phyloP scores from a whole-genome alignment of 2,888 invertebrate genomes.

The Tortricodes alternella region DNA sequence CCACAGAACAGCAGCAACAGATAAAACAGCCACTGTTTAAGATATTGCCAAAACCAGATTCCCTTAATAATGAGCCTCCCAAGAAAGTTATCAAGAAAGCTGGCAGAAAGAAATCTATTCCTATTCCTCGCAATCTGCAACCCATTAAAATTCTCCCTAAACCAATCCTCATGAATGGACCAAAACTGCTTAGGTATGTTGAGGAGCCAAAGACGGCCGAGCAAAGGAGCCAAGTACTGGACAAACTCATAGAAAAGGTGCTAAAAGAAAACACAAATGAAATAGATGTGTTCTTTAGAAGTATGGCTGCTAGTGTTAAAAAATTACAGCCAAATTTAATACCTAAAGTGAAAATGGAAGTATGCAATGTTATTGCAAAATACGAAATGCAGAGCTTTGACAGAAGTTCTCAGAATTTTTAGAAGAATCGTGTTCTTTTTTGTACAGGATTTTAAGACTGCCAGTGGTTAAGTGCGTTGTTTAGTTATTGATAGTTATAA shows the following conservation, averaged over 20 bases:
- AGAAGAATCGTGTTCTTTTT: constrained; percentile 1
- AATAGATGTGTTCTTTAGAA: constrained; percentile 75
- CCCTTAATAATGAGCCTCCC: constrained; percentile 46
- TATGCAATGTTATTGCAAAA: constrained; percentile 77
- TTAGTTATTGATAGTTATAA: constrained; percentile 24
- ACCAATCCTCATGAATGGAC: constrained; percentile 63
- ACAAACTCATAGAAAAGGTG: constrained; percentile 72
- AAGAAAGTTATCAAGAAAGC: constrained; percentile 60
- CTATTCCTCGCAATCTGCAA: constrained; percentile 56
- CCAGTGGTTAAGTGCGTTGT: constrained; percentile 14
- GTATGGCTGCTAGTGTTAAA: constrained; percentile 78
- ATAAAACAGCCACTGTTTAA: constrained; percentile 38
- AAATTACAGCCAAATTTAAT: constrained; percentile 75
- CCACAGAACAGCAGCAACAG: constrained; percentile 44
- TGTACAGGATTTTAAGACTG: constrained; percentile 19
- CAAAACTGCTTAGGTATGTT: constrained; percentile 64
- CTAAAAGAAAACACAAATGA: constrained; percentile 75
- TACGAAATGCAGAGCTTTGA: constrained; percentile 79
- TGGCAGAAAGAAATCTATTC: constrained; percentile 63
- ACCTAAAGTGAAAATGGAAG: constrained; percentile 79
- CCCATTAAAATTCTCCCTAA: constrained; percentile 76
- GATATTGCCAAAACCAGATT: constrained; percentile 49
- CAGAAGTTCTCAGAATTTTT: constrained; percentile 48
- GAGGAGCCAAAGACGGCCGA: constrained; percentile 63
- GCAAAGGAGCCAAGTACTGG: constrained; percentile 64